A percentile compares a stretch with the other conserved stretches of the same genome.
These are phyloP conservation scores for rat (Rattus norvegicus) DNA, from an alignment of 2,113 vertebrate genomes.

Conservation along the genomic window DNA sequence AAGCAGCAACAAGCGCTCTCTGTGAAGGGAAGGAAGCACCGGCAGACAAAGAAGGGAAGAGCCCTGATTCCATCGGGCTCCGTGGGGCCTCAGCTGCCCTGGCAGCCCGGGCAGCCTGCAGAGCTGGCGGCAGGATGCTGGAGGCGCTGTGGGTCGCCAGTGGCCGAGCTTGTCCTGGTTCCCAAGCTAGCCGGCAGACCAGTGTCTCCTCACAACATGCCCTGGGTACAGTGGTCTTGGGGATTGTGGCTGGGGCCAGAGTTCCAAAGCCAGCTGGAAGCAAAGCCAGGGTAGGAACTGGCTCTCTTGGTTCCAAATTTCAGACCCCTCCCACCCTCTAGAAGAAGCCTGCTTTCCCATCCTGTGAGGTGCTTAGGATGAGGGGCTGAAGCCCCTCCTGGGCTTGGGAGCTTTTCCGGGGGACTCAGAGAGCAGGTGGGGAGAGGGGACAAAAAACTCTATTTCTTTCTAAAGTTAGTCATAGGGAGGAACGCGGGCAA, in stretches of 20 bases:
- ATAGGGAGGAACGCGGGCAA: no score
- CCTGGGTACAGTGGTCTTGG: neutral
- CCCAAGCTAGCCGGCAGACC: neutral
- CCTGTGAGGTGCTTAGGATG: fast-evolving
- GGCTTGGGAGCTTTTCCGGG: neutral
- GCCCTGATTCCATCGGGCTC: slow-evolving; percentile 79
- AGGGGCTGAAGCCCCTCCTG: neutral
- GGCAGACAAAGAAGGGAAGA: slow-evolving; percentile 81
- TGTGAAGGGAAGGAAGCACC: slow-evolving; percentile 80
- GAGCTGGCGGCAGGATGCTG: slow-evolving; percentile 68
- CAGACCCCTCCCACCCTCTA: neutral
- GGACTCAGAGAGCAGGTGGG: neutral
- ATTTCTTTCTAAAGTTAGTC: neutral
- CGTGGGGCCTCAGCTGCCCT: slow-evolving; percentile 67
- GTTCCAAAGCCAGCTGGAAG: neutral
- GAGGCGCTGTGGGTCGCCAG: slow-evolving; percentile 56
- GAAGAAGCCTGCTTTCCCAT: neutral
- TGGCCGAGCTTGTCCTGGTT: slow-evolving; percentile 21
- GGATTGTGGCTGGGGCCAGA: neutral
- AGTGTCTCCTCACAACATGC: neutral
- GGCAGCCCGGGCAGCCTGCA: slow-evolving; percentile 69
- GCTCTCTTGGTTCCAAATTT: neutral
- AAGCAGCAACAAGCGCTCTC: slow-evolving; percentile 75
- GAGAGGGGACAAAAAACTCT: neutral
- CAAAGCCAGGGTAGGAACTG: neutral